phyloP scores from a whole-genome alignment of 2,797 vertebrate genomes.

The Pseudomugil gertrudae region DNA sequence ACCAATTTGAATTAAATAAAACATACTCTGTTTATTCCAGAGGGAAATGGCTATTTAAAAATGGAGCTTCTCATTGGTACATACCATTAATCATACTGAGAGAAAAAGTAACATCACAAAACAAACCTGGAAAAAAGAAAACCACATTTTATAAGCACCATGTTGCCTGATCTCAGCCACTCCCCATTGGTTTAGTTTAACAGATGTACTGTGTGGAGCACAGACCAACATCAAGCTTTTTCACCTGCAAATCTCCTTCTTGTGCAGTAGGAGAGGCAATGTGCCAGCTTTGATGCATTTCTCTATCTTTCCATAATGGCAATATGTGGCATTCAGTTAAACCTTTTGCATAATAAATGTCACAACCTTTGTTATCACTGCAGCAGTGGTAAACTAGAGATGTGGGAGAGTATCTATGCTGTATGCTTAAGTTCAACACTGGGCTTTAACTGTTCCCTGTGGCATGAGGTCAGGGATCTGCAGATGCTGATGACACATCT shows the following conservation, averaged over 20 bases:
- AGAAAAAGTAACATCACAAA: background rate
- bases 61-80: background rate
- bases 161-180: constrained; percentile 58
- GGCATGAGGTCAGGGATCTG: constrained; percentile 44
- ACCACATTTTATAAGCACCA: constrained; percentile 49
- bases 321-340: constrained; percentile 56
- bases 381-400: constrained; percentile 1
- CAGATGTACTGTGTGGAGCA: constrained; percentile 39
- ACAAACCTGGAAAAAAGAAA: constrained; percentile 23
- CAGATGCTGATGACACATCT: constrained; percentile 51
- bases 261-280: constrained; percentile 12
- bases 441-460: constrained; percentile 14
- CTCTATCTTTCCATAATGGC: constrained; percentile 26
- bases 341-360: constrained; percentile 60
- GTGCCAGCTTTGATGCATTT: constrained; percentile 14
- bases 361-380: constrained; percentile 41
- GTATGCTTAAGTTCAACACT: constrained; percentile 16
- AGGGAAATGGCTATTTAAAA: too few relatives aligned
- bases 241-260: too few relatives aligned
- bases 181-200: constrained; percentile 50
- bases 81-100: background rate
- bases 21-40: too few relatives aligned
- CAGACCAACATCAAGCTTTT: constrained; percentile 47
- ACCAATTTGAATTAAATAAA: background rate
- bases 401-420: constrained; percentile 12